phyloP scores from a whole-genome alignment of 1,140 invertebrate genomes.

The Rhagoletis zephyria region DNA sequence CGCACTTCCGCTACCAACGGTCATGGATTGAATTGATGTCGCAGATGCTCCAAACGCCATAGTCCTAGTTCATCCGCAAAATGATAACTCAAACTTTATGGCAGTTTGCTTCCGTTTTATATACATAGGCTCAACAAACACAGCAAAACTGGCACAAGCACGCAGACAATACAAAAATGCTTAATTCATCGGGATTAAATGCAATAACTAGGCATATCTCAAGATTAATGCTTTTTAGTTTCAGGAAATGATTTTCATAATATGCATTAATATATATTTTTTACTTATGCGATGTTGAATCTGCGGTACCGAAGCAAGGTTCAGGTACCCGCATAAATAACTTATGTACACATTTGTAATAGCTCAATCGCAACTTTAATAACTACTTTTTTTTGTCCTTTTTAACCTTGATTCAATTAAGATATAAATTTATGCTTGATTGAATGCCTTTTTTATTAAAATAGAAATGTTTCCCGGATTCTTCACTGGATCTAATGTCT shows the following conservation, averaged over 20 bases:
- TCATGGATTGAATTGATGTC: conserved; percentile 9
- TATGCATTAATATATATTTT: neutral
- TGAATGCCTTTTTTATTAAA: neutral
- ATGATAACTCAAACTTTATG: neutral
- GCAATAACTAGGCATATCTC: neutral
- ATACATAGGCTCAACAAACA: neutral
- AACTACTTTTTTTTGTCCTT: no score
- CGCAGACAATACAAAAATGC: neutral
- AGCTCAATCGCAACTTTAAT: neutral
- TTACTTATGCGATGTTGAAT: neutral
- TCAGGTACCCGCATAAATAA: neutral
- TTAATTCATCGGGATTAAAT: conserved; percentile 16
- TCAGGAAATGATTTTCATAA: neutral
- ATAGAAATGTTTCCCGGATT: conserved; percentile 1
- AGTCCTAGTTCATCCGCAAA: conserved; percentile 5
- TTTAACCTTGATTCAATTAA: no score
- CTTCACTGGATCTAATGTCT: conserved; percentile 32
- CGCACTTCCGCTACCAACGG: conserved; percentile 66
- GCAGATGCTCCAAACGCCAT: conserved; percentile 35
- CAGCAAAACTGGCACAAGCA: neutral
- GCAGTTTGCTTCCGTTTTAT: neutral
- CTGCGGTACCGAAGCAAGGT: neutral
- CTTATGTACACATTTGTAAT: neutral
- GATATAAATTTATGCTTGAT: neutral
- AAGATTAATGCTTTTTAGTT: neutral